These are phyloP conservation scores for Smutsia temminckii DNA, from an alignment of 2,797 vertebrate genomes.

Conservation along the genomic window DNA sequence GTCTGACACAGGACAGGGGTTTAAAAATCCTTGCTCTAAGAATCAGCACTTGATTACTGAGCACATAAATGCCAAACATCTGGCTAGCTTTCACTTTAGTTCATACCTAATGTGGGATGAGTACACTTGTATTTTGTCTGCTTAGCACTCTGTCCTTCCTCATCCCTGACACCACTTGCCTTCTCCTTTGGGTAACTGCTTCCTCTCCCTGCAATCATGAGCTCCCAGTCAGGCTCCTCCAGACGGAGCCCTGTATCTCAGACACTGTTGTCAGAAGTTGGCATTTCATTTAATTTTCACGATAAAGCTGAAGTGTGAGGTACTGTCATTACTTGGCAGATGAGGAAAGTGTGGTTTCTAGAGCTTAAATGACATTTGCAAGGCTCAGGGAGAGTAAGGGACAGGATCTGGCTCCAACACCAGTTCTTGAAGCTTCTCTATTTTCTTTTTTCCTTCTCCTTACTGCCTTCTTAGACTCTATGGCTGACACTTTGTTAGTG, in stretches of 20 bases:
- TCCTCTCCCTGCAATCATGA: not conserved
- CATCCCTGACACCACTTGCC: not conserved
- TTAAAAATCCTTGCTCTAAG: slow-evolving; percentile 2
- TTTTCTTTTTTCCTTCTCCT: not conserved
- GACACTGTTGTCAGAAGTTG: not conserved
- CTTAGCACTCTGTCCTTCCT: not conserved
- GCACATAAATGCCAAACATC: not conserved
- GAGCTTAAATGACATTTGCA: not conserved
- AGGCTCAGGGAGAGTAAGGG: not conserved
- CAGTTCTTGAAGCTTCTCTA: too few species aligned
- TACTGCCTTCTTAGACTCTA: not conserved
- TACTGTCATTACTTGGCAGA: not conserved
- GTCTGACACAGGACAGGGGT: not conserved
- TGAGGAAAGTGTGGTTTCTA: not conserved
- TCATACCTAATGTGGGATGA: not conserved
- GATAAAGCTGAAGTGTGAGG: not conserved
- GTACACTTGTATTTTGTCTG: not conserved
- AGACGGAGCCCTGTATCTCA: not conserved
- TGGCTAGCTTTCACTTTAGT: not conserved
- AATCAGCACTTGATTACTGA: not conserved
- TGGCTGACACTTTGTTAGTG: not conserved
- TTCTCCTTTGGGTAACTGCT: not conserved
- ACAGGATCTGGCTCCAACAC: not conserved
- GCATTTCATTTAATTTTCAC: not conserved
- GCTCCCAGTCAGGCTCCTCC: not conserved